Evolutionary conservation across 2,888 invertebrate species (phyloP), one percentile per base, ranked within the genome.

Genomic region (Galerucella pusilla): DNA sequence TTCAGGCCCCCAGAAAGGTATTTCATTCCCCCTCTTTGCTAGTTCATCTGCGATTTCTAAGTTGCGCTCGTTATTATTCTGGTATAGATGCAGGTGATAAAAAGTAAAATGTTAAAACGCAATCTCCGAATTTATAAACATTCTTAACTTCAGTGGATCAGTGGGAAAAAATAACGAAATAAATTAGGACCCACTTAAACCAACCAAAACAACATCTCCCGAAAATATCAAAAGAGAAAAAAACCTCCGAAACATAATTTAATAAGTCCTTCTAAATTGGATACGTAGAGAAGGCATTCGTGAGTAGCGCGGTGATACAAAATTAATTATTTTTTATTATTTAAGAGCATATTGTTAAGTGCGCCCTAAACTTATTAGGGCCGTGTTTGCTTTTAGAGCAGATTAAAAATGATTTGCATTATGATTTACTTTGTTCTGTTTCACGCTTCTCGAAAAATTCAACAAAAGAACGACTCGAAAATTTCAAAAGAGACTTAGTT

Each of bases 381-480:
- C 75, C 78, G 78, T 82, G 83, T 84, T 84, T 83, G 84, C 84
- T 83, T 84, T 83, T 81, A 81, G 80, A 81, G 81, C 80, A 83
- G 84, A 84, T 84, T 84, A 84, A 84, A 84, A 84, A 83, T 82
- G 82, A 84, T 84, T 84, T 84, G 84, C 84, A 84, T 84, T 83
- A 83, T 81, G 81, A 83, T 84, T 83, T 81, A 81, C 82, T 80
- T 80, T 80, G 79, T 80, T 75, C 78, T 79, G 78, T 79, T 77
- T 79, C 77, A 74, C 79, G 79, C 81, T 77, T 78, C 79, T 73
- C 79, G 75, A 76, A 78, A 82, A 82, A 82, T 60, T 77, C 80
- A 80, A 84, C 83, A 84, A 83, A 82, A 83, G 82, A 78, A 80
- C 73, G 80, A 74, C 16, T 46, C 76, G 79, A 77, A 80, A 83